phyloP scores from a whole-genome alignment of 1,140 invertebrate genomes.

The Oncopeltus fasciatus region DNA sequence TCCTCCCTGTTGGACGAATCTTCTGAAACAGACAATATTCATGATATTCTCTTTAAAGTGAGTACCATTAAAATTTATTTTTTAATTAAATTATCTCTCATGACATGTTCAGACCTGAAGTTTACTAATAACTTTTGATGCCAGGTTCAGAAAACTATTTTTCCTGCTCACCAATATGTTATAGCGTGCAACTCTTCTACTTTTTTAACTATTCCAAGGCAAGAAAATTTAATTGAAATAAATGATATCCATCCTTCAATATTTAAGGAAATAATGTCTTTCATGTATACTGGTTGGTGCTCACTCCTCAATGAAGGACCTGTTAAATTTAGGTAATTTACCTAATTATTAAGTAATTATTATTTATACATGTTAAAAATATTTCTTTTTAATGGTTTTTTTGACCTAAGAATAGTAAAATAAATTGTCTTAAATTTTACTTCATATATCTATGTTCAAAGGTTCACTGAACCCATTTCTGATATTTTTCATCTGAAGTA shows the following conservation, averaged over 20 bases:
- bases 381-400: background rate
- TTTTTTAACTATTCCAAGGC: background rate
- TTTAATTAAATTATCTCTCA: background rate
- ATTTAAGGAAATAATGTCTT: slow-evolving; percentile 47
- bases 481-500: too few species aligned
- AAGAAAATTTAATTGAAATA: slow-evolving; percentile 26
- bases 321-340: slow-evolving; percentile 26
- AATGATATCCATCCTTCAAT: slow-evolving; percentile 41
- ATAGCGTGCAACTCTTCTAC: slow-evolving; percentile 29
- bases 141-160: slow-evolving; percentile 35
- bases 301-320: slow-evolving; percentile 39
- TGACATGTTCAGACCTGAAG: background rate
- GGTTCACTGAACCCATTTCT: too few species aligned
- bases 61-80: slow-evolving; percentile 22
- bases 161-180: slow-evolving; percentile 53
- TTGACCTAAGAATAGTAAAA: background rate
- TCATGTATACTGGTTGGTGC: slow-evolving; percentile 50
- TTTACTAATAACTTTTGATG: background rate
- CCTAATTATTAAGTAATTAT: slow-evolving; percentile 1
- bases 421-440: too few species aligned
- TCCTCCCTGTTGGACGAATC: slow-evolving; percentile 38
- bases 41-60: slow-evolving; percentile 50
- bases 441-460: too few species aligned
- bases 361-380: background rate
- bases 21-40: slow-evolving; percentile 42